A percentile compares a stretch with the other conserved stretches of the same genome.
Conservation (phyloP, 1,140 invertebrate species). For the Schmidtea mediterranea region DNA sequence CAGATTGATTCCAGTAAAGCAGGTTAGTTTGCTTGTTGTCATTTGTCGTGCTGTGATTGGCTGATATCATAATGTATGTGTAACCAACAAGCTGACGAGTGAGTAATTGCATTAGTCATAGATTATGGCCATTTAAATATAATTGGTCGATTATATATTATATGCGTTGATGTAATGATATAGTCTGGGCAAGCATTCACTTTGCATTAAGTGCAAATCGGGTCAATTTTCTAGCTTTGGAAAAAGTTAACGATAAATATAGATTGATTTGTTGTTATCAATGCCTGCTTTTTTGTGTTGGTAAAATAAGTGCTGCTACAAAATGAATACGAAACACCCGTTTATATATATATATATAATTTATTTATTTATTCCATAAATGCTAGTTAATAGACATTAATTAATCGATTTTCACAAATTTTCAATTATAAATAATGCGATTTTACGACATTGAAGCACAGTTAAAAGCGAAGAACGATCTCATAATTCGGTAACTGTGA, state of each 20-base stretch:
- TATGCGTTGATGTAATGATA: neutral
- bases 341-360: neutral
- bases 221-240: neutral
- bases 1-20: conserved; percentile 72
- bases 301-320: conserved; percentile 5
- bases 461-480: no score
- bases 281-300: neutral
- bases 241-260: neutral
- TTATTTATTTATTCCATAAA: neutral
- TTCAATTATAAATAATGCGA: no score
- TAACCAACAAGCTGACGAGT: neutral
- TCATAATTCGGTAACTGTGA: no score
- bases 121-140: no score
- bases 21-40: conserved; percentile 26
- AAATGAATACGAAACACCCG: conserved; percentile 4
- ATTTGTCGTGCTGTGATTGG: neutral
- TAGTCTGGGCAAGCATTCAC: no score
- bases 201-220: neutral
- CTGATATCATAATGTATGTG: neutral
- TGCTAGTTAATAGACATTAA: no score
- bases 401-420: no score
- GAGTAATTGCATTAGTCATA: no score
- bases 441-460: no score
- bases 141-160: no score
- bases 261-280: neutral